phyloP scores from a whole-genome alignment of 2,888 invertebrate species.

The Andrena praecox region DNA sequence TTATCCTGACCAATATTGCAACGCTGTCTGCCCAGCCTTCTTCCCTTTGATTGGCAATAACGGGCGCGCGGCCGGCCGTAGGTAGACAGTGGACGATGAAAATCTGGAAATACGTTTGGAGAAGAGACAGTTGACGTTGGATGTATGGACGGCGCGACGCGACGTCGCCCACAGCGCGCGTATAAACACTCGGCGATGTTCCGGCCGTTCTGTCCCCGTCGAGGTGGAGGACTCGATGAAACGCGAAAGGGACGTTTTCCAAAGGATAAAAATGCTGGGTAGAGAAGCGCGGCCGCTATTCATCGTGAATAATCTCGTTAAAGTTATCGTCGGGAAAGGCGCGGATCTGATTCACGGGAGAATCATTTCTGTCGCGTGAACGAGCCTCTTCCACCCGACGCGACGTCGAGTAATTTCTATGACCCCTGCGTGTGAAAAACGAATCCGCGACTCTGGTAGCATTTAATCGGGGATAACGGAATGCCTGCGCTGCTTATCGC shows the following conservation, averaged over 20 bases:
- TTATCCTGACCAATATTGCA: no score
- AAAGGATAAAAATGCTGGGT: background rate
- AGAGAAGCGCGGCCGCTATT: background rate
- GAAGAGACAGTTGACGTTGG: background rate
- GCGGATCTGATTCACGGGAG: background rate
- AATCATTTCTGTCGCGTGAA: background rate
- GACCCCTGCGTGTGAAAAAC: background rate
- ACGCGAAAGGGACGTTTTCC: background rate
- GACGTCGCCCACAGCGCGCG: background rate
- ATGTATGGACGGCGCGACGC: no score
- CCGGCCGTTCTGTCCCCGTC: background rate
- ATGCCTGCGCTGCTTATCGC: background rate
- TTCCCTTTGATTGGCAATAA: background rate
- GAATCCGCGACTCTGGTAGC: background rate
- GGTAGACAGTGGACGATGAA: background rate
- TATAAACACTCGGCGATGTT: slow-evolving; percentile 1
- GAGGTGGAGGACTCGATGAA: background rate
- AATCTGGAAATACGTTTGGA: background rate
- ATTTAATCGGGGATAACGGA: background rate
- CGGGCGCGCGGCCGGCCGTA: background rate
- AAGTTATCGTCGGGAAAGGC: background rate
- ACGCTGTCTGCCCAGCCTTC: background rate
- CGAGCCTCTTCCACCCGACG: background rate
- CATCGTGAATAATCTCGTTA: background rate
- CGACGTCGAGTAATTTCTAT: background rate